Evolutionary conservation across 2,888 invertebrate genomes (phyloP).

Genomic region (Mythimna albipuncta): DNA sequence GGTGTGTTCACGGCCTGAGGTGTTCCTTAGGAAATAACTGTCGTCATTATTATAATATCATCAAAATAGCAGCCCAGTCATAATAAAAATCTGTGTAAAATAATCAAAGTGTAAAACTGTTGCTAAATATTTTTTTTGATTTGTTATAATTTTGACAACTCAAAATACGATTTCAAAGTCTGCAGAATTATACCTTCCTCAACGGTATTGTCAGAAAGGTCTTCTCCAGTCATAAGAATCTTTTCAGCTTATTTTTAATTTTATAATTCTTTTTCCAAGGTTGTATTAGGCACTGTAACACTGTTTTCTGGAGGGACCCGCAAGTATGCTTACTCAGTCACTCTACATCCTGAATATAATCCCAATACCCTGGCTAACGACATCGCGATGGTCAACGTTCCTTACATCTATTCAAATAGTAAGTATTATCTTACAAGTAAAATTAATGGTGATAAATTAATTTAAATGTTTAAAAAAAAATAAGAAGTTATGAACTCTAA

Average conservation of each 20-base stretch:
- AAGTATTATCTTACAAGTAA: constrained; percentile 12
- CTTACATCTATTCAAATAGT: constrained; percentile 15
- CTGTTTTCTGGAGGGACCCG: constrained; percentile 43
- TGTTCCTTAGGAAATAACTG: no score
- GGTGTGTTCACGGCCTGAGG: no score
- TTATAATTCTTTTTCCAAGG: constrained; percentile 11
- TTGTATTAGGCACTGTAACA: constrained; percentile 37
- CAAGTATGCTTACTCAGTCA: constrained; percentile 7
- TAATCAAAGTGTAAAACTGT: no score
- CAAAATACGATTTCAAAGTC: neutral
- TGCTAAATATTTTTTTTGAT: neutral
- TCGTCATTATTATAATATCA: no score
- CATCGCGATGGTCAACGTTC: constrained; percentile 28
- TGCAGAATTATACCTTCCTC: neutral
- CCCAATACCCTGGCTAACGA: constrained; percentile 37
- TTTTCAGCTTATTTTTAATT: neutral
- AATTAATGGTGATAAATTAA: neutral
- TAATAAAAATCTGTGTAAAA: neutral
- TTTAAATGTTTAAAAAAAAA: no score
- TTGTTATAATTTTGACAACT: neutral
- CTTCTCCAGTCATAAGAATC: neutral
- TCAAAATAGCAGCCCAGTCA: neutral
- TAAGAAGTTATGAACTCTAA: no score
- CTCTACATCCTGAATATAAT: constrained; percentile 37
- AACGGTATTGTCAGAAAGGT: neutral